phyloP scores from a whole-genome alignment of 2,797 vertebrate species.

The Hyperoplus lanceolatus region DNA sequence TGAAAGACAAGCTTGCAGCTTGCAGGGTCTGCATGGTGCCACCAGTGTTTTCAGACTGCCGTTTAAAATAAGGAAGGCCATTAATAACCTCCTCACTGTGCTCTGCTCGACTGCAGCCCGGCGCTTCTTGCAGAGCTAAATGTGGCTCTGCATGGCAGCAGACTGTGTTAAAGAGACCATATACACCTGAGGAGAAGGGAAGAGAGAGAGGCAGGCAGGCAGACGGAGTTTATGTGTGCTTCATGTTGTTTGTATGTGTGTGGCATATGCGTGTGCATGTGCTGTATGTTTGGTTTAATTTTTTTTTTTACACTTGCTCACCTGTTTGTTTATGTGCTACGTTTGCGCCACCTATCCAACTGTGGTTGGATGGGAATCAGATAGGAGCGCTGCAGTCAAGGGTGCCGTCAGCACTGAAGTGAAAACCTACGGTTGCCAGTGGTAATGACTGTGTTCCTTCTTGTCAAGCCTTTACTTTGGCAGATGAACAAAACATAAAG shows the following conservation, averaged over 20 bases:
- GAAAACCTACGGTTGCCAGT: conserved; percentile 80
- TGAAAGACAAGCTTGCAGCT: conserved; percentile 81
- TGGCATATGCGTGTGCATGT: conserved; percentile 5
- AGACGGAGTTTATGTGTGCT: conserved; percentile 36
- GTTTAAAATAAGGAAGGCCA: conserved; percentile 83
- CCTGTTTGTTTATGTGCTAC: conserved; percentile 67
- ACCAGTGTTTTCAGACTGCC: conserved; percentile 83
- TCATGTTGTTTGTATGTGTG: conserved; percentile 10
- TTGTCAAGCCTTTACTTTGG: conserved; percentile 85
- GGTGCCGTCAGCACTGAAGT: conserved; percentile 72
- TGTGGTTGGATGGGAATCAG: conserved; percentile 70
- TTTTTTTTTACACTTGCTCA: conserved; percentile 61
- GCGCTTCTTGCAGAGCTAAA: conserved; percentile 73
- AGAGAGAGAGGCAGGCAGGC: conserved; percentile 17
- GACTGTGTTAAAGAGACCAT: conserved; percentile 74
- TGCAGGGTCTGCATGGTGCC: conserved; percentile 77
- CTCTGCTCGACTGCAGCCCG: conserved; percentile 77
- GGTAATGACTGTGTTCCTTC: conserved; percentile 83
- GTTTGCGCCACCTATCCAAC: conserved; percentile 48
- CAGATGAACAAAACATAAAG: conserved; percentile 80
- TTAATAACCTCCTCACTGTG: conserved; percentile 83
- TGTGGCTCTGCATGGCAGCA: conserved; percentile 74
- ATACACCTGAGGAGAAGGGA: conserved; percentile 59
- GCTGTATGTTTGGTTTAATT: conserved; percentile 54
- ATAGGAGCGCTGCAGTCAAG: conserved; percentile 73